These are phyloP conservation scores for Melanostigma gelatinosum DNA, from an alignment of 2,113 vertebrate species.

Conservation along the genomic window DNA sequence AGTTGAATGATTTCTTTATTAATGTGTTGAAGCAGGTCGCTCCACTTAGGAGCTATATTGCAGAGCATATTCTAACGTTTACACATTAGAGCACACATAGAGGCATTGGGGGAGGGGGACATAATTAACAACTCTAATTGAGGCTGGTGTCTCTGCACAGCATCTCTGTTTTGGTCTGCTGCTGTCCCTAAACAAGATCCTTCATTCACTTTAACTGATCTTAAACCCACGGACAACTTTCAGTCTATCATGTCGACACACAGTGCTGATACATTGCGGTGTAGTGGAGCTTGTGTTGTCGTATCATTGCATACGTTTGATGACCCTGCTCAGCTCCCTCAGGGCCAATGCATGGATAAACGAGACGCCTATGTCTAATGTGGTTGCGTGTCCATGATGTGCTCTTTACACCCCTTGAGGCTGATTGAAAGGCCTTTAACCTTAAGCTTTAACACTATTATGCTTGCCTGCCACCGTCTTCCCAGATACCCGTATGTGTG, in stretches of 20 bases:
- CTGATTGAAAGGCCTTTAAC: conserved; percentile 75
- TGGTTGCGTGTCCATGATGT: conserved; percentile 54
- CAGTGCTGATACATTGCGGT: not conserved
- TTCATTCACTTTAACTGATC: conserved; percentile 38
- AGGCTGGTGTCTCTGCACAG: conserved; percentile 60
- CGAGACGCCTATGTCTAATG: conserved; percentile 48
- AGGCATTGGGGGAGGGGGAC: not conserved
- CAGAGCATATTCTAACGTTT: conserved; percentile 22
- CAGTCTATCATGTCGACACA: conserved; percentile 24
- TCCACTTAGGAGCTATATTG: not conserved
- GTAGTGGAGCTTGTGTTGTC: conserved; percentile 23
- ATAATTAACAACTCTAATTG: conserved; percentile 74
- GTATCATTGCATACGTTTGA: conserved; percentile 27
- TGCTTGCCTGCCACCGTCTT: conserved; percentile 69
- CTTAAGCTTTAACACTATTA: conserved; percentile 76
- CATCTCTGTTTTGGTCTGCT: conserved; percentile 53
- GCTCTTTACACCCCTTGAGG: conserved; percentile 58
- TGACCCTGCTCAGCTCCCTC: conserved; percentile 43
- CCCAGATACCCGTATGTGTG: conserved; percentile 64
- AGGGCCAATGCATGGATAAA: conserved; percentile 47
- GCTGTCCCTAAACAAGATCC: conserved; percentile 50
- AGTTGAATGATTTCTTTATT: conserved; percentile 28
- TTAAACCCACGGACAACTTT: conserved; percentile 15
- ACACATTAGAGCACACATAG: conserved; percentile 42
- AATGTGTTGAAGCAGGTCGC: conserved; percentile 26